Evolutionary conservation across 2,113 vertebrate species (phyloP).

Genomic region (Hyla sarda): DNA sequence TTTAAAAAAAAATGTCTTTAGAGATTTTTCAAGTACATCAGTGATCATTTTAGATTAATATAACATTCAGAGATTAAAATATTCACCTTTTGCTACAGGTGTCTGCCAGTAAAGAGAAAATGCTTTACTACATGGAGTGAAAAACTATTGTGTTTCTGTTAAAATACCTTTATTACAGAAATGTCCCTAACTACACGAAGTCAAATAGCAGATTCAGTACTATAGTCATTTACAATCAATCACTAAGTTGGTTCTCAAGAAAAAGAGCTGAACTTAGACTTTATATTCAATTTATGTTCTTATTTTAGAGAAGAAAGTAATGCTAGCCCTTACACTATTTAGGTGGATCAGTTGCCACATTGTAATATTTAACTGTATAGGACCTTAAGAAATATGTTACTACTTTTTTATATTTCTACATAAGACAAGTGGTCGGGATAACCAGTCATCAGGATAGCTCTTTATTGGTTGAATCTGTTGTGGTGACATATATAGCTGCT

Average conservation of each 20-base stretch:
- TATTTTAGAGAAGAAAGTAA: neutral
- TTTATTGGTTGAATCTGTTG: too few relatives aligned
- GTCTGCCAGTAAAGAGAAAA: conserved; percentile 17
- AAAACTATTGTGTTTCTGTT: conserved; percentile 28
- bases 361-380: too few relatives aligned
- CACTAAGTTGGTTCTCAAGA: conserved; percentile 6
- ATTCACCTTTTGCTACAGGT: neutral
- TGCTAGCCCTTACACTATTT: neutral
- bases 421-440: too few relatives aligned
- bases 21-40: conserved; percentile 9
- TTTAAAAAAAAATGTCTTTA: neutral
- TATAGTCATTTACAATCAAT: conserved; percentile 29
- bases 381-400: too few relatives aligned
- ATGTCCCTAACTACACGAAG: conserved; percentile 41
- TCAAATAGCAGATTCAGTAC: conserved; percentile 26
- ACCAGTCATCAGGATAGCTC: too few relatives aligned
- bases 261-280: neutral
- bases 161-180: conserved; percentile 22
- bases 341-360: too few relatives aligned
- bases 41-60: conserved; percentile 39
- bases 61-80: conserved; percentile 33
- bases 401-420: too few relatives aligned
- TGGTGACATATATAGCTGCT: too few relatives aligned
- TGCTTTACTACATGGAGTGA: conserved; percentile 4
- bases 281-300: conserved; percentile 2